Evolutionary conservation across 2,113 vertebrate species (phyloP).

Genomic region (Aplodontia rufa): DNA sequence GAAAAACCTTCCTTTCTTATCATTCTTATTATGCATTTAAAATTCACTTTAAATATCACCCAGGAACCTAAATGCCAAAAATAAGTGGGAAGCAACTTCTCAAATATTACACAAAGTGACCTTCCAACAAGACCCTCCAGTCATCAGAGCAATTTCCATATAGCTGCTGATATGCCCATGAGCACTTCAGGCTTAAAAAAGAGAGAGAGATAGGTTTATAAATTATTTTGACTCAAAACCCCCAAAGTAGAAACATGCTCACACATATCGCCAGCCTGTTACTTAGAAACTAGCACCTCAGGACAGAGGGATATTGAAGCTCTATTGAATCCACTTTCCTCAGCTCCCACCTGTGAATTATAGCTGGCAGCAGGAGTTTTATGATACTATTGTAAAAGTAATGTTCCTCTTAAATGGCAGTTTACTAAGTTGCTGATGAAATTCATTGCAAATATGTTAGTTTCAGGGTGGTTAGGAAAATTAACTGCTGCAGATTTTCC

Average conservation of each 20-base stretch:
- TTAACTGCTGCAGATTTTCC: constrained; percentile 54
- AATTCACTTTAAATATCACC: constrained; percentile 71
- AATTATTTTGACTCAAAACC: constrained; percentile 75
- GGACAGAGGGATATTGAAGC: constrained; percentile 62
- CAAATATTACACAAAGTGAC: constrained; percentile 66
- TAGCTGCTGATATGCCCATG: constrained; percentile 44
- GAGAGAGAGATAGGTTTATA: constrained; percentile 58
- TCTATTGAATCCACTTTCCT: constrained; percentile 46
- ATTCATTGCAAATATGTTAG: constrained; percentile 61
- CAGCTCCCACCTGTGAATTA: constrained; percentile 68
- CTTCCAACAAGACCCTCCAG: constrained; percentile 53
- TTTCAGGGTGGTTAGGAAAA: constrained; percentile 69
- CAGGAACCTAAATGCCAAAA: constrained; percentile 57
- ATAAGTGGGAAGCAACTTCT: constrained; percentile 23
- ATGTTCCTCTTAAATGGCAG: constrained; percentile 70
- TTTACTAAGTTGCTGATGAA: constrained; percentile 76
- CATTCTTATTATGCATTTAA: constrained; percentile 67
- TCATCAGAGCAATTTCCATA: constrained; percentile 63
- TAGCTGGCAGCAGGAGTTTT: constrained; percentile 61
- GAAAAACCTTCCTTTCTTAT: constrained; percentile 15
- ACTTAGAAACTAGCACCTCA: constrained; percentile 63
- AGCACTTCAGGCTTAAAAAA: neutral
- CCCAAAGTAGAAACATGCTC: constrained; percentile 62
- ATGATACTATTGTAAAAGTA: constrained; percentile 70
- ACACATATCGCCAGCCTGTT: constrained; percentile 44